Evolutionary conservation across 2,113 vertebrate genomes (phyloP), one percentile per base, ranked within the genome.

Genomic region (Australoheros scitulus): DNA sequence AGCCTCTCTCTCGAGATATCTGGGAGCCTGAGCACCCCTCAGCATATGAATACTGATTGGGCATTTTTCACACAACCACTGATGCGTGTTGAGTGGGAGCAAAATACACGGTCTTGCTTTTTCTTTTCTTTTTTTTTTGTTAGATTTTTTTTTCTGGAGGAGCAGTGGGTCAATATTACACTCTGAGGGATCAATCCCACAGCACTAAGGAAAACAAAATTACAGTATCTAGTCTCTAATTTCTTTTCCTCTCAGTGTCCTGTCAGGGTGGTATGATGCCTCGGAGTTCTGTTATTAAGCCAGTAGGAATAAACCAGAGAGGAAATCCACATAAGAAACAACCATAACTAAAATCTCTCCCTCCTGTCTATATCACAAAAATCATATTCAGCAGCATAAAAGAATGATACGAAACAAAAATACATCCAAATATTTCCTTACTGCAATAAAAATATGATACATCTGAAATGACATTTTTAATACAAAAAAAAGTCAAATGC

Each of bases 41-140:
- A 80, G 90, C 91, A 85, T 93, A 93, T 94, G 93, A 95, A 95
- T 95, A 94, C 93, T 95, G 92, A 95, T 94, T 85, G 93, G 89
- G 77, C 88, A 88, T 93, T 94, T 91, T 92, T 87, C 89, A 91
- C 89, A 87, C 82, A 77, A 61, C 26, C 90, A 89, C 86, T 81
- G 87, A 82, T 84, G 89, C 87, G 58, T 92, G 88, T 74, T 89
- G 83, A 89, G 85, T 81, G 59, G 64, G 47, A 80, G 70, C 60
- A 86, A 90, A 87, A 79, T 81, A 68, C 38, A 4, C 81, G 81
- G 76, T 86, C 83, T 88, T 22, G 9, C 22, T 10, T 55, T 43
- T 55, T 43, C 72, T 79, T 77, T 32, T 65, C 22, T 77, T 83
- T 81, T 52, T 77, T 63, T 63, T 47, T 79, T 79, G 18, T 60